Conservation (phyloP, 2,113 vertebrate species). For the Phyllopteryx taeniolatus region DNA sequence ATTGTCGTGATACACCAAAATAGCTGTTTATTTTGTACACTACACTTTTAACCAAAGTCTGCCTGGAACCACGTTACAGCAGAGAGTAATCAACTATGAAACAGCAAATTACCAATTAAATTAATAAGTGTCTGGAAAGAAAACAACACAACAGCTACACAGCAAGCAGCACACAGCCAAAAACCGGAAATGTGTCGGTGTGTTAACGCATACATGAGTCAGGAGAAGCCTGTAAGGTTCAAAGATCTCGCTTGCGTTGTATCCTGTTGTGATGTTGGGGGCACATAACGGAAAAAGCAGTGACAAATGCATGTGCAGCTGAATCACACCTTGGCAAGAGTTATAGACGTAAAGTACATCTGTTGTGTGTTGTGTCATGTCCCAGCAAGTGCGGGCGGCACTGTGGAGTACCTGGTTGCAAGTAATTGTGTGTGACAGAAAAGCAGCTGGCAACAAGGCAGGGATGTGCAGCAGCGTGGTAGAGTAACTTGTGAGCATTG, state of each 20-base stretch:
- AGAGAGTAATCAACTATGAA: too few species aligned
- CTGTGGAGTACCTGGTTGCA: constrained; percentile 29
- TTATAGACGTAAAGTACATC: constrained; percentile 20
- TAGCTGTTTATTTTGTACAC: too few species aligned
- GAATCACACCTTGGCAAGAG: constrained; percentile 44
- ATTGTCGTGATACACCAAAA: too few species aligned
- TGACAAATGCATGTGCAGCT: constrained; percentile 51
- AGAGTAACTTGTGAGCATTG: constrained; percentile 32
- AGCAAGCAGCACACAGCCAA: too few species aligned
- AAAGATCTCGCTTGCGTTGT: constrained; percentile 29
- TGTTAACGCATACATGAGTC: too few species aligned
- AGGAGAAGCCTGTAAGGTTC: too few species aligned
- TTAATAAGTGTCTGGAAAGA: too few species aligned
- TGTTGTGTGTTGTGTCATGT: constrained; percentile 6
- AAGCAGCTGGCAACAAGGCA: constrained; percentile 50
- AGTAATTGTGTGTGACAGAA: constrained; percentile 57
- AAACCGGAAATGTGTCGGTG: too few species aligned
- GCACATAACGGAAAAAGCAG: constrained; percentile 32
- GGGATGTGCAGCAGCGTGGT: constrained; percentile 26
- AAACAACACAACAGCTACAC: too few species aligned
- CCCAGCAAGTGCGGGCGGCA: constrained; percentile 12
- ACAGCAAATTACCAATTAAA: too few species aligned
- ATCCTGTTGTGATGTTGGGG: constrained; percentile 30
- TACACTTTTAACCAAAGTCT: too few species aligned
- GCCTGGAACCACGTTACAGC: too few species aligned